phyloP scores from a whole-genome alignment of 2,888 invertebrate genomes.

The Meteorus cinctellus region DNA sequence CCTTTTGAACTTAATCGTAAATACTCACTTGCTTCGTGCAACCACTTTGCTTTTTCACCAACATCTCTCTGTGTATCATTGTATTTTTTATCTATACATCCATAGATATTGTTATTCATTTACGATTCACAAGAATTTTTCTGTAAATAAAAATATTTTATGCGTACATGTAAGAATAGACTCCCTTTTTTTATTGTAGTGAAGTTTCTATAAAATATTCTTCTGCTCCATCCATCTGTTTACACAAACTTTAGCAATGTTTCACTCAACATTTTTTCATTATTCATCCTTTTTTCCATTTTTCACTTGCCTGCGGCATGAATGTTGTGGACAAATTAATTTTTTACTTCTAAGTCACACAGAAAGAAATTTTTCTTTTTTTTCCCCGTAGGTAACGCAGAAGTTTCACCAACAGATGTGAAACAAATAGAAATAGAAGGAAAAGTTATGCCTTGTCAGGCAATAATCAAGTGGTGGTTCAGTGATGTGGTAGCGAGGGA shows the following conservation, averaged over 20 bases:
- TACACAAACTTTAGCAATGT: slow-evolving; percentile 9
- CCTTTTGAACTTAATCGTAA: neutral
- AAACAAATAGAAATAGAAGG: too few species aligned
- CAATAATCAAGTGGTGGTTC: too few species aligned
- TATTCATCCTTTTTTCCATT: neutral
- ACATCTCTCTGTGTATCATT: neutral
- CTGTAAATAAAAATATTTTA: neutral
- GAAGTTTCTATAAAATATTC: neutral
- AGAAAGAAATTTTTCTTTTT: neutral
- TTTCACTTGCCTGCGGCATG: neutral
- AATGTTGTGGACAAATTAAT: slow-evolving; percentile 14
- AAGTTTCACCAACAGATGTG: too few species aligned
- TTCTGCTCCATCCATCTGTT: neutral
- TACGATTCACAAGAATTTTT: neutral
- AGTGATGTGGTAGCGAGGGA: too few species aligned
- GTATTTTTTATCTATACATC: neutral
- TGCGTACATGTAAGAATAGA: neutral
- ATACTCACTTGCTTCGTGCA: neutral
- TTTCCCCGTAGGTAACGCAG: neutral
- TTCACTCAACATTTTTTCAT: slow-evolving; percentile 2
- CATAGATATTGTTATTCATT: neutral
- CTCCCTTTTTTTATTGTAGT: neutral
- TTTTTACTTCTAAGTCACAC: neutral
- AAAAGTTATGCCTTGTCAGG: too few species aligned
- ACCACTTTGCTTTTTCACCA: neutral